Evolutionary conservation across 2,888 invertebrate genomes (phyloP).

Genomic region (Eucera pruinosa): DNA sequence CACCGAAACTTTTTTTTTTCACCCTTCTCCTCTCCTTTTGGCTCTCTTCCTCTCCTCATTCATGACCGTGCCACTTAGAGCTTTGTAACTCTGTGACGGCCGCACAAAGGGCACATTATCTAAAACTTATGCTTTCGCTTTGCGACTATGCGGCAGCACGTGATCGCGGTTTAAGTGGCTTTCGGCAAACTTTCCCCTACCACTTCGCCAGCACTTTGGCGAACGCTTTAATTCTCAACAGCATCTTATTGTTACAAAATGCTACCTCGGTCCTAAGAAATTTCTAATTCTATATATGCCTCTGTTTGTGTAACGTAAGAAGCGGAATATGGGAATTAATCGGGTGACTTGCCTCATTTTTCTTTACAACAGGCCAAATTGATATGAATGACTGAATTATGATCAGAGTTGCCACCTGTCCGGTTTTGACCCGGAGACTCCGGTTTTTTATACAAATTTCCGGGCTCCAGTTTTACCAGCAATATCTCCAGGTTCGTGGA

Average conservation of each 20-base stretch:
- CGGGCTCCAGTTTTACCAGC: too few species aligned
- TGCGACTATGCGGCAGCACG: constrained; percentile 24
- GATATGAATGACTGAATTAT: too few species aligned
- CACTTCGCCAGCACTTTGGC: not conserved
- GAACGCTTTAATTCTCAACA: constrained; percentile 35
- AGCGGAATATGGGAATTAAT: not conserved
- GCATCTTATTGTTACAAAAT: constrained; percentile 23
- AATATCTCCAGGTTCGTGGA: too few species aligned
- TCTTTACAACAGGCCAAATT: too few species aligned
- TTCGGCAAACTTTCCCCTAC: constrained; percentile 43
- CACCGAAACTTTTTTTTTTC: constrained; percentile 26
- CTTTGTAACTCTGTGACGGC: constrained; percentile 35
- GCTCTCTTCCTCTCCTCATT: constrained; percentile 12
- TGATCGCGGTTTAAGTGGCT: constrained; percentile 50
- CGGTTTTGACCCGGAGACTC: too few species aligned
- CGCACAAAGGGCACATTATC: constrained; percentile 55
- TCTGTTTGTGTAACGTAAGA: constrained; percentile 2
- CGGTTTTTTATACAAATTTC: too few species aligned
- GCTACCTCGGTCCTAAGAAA: not conserved
- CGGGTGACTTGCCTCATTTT: too few species aligned
- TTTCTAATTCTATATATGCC: not conserved
- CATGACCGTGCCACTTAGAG: constrained; percentile 40
- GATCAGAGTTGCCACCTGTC: too few species aligned
- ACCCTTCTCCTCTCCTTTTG: not conserved
- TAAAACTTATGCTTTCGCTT: constrained; percentile 41